These are phyloP conservation scores for Onychostruthus taczanowskii DNA, from an alignment of 2,113 vertebrate species.

Conservation along the genomic window DNA sequence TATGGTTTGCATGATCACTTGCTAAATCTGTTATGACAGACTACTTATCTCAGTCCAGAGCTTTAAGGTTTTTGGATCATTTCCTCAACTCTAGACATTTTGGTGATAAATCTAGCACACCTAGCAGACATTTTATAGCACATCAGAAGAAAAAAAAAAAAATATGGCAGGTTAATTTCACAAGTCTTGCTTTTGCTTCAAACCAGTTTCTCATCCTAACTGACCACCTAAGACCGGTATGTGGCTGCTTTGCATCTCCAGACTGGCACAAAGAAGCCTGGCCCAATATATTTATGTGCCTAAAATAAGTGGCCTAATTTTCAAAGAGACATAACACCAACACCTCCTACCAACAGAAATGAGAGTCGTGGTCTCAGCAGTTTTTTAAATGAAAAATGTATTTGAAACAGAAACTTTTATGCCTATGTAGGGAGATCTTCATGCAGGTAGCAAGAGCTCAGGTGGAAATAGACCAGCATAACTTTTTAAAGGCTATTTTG, in stretches of 20 bases:
- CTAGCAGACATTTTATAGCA: neutral
- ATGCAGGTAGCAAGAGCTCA: neutral
- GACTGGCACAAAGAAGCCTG: neutral
- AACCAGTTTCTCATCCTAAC: neutral
- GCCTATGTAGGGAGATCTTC: neutral
- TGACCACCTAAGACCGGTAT: neutral
- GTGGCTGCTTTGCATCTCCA: neutral
- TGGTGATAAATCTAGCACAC: neutral
- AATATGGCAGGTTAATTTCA: neutral
- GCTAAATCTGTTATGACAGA: constrained; percentile 32
- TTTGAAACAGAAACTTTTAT: neutral
- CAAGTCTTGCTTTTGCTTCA: neutral
- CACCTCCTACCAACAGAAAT: neutral
- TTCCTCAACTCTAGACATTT: neutral
- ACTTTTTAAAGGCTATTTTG: neutral
- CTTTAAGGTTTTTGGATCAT: constrained; percentile 12
- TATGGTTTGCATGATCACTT: neutral
- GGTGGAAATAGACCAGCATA: neutral
- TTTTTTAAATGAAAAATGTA: neutral
- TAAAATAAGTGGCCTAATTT: constrained; percentile 40
- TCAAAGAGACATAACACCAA: neutral
- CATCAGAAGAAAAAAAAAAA: neutral
- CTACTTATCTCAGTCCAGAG: neutral
- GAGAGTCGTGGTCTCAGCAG: neutral
- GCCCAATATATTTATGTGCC: neutral